Base-by-base conservation (phyloP, 1,140 invertebrate genomes). In the Brachionus rotundiformis region DNA sequence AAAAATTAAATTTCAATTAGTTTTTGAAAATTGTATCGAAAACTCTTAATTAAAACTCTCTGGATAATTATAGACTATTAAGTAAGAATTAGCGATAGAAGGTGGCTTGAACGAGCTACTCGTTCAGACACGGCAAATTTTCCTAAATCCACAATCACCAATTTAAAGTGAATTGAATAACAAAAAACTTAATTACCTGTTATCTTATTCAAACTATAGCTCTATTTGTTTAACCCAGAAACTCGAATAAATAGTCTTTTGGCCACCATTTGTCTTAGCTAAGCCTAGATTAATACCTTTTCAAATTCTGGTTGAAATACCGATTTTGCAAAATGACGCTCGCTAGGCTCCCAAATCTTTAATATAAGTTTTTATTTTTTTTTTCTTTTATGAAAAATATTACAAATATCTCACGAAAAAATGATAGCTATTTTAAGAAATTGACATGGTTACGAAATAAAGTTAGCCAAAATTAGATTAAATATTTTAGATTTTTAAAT, bases 1-100 rank as follows among this genome's bases (percentile, higher is more conserved):
- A 54, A 54, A 54, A 54, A 54, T 54, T 54, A 54, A 54, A 54
- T 54, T 54, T 54, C 47, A 54, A 54, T 54, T 54, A 54, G 47
- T 54, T 39, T 39, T 39, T 54, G 47, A 54, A 54, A 54, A 5
- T 54, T 25, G 23, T 19, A 54, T 54, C 47, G 47, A 54, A 54
- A 54, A 54, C 47, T 54, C 47, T 54, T 54, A 54, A 54, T 54
- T 54, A 54, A 54, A 54, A 25, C 47, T 54, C 47, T 54, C 47
- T 54, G 47, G 47, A 54, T 25, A 54, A 54, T 54, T 54, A 54
- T 54, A 23, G 47, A 54, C 47, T 54, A 54, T 54, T 54, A 54
- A 54, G 47, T 54, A 54, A 54, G 47, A 54, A 54, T 54, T 23
- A 54, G 47, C 47, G 16, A 25, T 54, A 54, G 19, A 54, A 54